Evolutionary conservation across 2,113 vertebrate genomes (phyloP), one percentile per base, ranked within the genome.

Genomic region (Chionis minor): DNA sequence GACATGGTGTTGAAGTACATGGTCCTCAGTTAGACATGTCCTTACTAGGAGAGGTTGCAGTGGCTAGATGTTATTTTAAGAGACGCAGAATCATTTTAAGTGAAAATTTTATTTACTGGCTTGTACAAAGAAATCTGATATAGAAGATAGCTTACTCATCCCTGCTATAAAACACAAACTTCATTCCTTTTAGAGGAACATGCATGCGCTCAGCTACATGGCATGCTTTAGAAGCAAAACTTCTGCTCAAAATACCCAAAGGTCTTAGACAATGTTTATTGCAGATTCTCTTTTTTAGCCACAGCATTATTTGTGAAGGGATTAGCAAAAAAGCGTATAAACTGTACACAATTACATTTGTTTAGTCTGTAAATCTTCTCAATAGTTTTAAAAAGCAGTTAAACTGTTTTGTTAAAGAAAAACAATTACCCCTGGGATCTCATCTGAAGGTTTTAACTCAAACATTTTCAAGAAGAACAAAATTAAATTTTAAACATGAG

Each of bases 311-410:
- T 95, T 96, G 77, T 82, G 82, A 80, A 79, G 66, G 86, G 83
- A 81, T 94, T 94, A 91, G 61, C 35, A 35, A 95, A 95, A 96
- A 81, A 90, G 33, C 66, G 62, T 63, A 87, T 79, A 81, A 97
- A 82, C 81, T 79, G 66, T 86, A 85, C 66, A 58, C 65, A 92
- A 42, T 70, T 77, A 72, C 66, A 62, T 66, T 91, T 96, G 95
- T 94, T 97, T 96, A 96, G 86, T 94, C 92, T 96, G 61, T 70
- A 89, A 91, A 94, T 94, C 92, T 92, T 47, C 88, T 94, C 81
- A 89, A 77, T 45, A 82, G 52, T 89, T 94, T 92, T 51, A 63
- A 94, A 89, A 77, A 54, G 54, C 90, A 94, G 77, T 86, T 95
- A 74, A 96, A 89, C 54, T 94, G 77, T 89, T 97, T 84, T 81